phyloP scores from a whole-genome alignment of 2,888 invertebrate genomes.

The Tethea ocularis region DNA sequence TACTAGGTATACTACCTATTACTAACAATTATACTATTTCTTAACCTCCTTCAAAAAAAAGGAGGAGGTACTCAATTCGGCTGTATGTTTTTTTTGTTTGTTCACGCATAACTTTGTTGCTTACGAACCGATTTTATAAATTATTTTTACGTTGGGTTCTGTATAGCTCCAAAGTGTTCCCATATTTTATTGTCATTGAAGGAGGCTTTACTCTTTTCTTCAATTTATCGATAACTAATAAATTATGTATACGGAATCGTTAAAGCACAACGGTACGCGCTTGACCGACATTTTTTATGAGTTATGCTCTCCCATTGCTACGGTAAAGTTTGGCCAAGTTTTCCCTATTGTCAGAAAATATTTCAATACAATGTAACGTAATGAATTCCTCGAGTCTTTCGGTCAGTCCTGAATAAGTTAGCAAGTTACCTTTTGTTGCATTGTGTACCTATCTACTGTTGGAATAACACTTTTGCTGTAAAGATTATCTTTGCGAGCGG shows the following conservation, averaged over 20 bases:
- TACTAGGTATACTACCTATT: no score
- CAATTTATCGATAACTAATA: no score
- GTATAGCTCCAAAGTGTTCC: no score
- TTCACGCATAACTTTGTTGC: no score
- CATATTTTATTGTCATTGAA: no score
- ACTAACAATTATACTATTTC: no score
- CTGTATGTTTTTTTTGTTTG: no score
- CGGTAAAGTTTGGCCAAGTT: not conserved
- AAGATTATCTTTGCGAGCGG: not conserved
- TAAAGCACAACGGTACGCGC: not conserved
- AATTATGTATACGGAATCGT: not conserved
- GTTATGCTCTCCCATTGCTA: not conserved
- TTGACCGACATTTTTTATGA: slow-evolving; percentile 6
- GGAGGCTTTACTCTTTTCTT: no score
- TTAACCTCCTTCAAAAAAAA: no score
- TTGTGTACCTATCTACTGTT: not conserved
- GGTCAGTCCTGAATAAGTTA: slow-evolving; percentile 11
- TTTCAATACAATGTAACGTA: slow-evolving; percentile 6
- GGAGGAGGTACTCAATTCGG: no score
- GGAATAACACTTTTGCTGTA: not conserved
- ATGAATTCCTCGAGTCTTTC: slow-evolving; percentile 5
- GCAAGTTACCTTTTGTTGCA: slow-evolving; percentile 7
- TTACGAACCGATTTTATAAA: no score
- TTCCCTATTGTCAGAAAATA: not conserved
- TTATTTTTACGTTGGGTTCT: no score